These are phyloP conservation scores for Apis mellifera DNA, from an alignment of 1,140 invertebrate genomes.

Conservation along the genomic window DNA sequence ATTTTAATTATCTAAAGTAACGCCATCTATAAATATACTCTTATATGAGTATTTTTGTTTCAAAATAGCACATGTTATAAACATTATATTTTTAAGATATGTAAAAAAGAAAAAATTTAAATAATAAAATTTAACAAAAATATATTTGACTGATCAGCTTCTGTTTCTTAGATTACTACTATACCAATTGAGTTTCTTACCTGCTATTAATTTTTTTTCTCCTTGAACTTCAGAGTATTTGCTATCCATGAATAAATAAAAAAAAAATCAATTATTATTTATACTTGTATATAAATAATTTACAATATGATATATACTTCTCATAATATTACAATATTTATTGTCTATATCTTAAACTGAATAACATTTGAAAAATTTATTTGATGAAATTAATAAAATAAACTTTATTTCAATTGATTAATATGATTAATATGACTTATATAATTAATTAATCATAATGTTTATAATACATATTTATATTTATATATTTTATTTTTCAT, in stretches of 20 bases:
- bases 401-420: too few relatives aligned
- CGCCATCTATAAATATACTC: background rate
- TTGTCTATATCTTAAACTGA: background rate
- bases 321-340: background rate
- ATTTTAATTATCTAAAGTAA: background rate
- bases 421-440: too few relatives aligned
- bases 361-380: too few relatives aligned
- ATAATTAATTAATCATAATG: too few relatives aligned
- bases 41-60: background rate
- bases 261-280: background rate
- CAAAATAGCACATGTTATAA: background rate
- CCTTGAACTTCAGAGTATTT: background rate
- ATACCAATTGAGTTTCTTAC: constrained; percentile 6
- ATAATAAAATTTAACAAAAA: background rate
- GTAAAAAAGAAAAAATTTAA: background rate
- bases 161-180: background rate
- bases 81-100: background rate
- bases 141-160: background rate
- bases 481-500: background rate
- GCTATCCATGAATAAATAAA: background rate
- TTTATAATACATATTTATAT: background rate
- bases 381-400: too few relatives aligned
- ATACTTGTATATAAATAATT: background rate
- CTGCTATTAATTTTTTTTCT: background rate
- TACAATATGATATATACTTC: background rate